Evolutionary conservation across 92 coral and sea anemone genomes (phyloP), one percentile per base, ranked within the genome.

Genomic region (Porites evermanni): DNA sequence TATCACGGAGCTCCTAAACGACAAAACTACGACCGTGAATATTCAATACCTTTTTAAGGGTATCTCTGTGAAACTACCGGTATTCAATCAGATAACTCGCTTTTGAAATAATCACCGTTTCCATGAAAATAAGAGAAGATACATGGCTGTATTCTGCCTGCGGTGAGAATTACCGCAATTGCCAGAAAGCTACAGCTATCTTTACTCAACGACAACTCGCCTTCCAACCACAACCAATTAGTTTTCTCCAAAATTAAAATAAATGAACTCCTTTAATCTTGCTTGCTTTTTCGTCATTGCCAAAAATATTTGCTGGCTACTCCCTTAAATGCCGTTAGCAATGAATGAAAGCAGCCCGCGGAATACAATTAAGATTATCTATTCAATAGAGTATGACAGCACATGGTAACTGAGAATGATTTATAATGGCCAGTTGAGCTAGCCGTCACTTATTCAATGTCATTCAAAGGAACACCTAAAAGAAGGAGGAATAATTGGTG

Each of bases 331-430:
- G 58, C 61, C 72, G 63, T 20, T 61, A 70, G 68, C 26, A 64
- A 7, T 64, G 19, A 64, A 12, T 66, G 14, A 51, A 67, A 72
- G 6, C 51, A 79, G 53, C 23, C 47, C 47, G 47, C 71, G 8
- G 74, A 79, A 66, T 65, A 19, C 17, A 65, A 65, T 65, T 12
- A 19, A 4, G 44, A 8, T 12, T 29, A 74, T 11, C 64, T 53
- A 53, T 74, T 74, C 64, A 74, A 74, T 10, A n/a, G 38, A 16
- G 32, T 63, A 74, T 74, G 78, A 50, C 63, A 74, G 53, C 78
- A 74, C 60, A 53, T 74, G 78, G 56, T n/a, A 53, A 74, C 53
- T 53, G 47, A 10, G 23, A 8, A 12, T 74, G 32, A 74, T 11
- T 56, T 56, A 11, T 56, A 14, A 56, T 56, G 16, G 47, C 47